Evolutionary conservation across 1,140 invertebrate genomes (phyloP).

Genomic region (Aphidius gifuensis): DNA sequence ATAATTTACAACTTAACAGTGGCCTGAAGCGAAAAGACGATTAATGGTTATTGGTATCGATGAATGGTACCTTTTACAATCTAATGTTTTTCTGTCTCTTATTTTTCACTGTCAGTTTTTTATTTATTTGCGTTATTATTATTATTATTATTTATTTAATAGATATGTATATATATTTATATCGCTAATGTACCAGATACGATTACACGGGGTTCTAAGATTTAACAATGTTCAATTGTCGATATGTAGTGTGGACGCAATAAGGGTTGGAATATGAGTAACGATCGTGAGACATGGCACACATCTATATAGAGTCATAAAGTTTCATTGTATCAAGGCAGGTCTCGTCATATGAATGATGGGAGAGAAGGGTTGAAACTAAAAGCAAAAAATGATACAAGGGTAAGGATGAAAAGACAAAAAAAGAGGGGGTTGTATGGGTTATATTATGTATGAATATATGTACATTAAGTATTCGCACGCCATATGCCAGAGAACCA

Average conservation of each 20-base stretch:
- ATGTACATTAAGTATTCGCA: constrained; percentile 4
- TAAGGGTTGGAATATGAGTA: constrained; percentile 21
- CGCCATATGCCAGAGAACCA: constrained; percentile 11
- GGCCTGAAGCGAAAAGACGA: too few species aligned
- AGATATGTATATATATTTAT: too few species aligned
- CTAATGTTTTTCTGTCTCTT: too few species aligned
- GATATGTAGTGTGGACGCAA: constrained; percentile 15
- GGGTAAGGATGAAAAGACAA: not conserved
- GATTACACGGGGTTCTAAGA: too few species aligned
- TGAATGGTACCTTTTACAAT: too few species aligned
- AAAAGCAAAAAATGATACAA: not conserved
- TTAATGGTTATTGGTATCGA: too few species aligned
- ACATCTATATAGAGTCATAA: constrained; percentile 15
- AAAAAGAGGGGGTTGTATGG: not conserved
- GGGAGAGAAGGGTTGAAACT: constrained; percentile 14
- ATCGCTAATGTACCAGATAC: too few species aligned
- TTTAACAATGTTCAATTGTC: not conserved
- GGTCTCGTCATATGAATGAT: constrained; percentile 17
- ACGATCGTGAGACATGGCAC: constrained; percentile 12
- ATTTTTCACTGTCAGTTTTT: too few species aligned
- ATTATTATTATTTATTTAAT: too few species aligned
- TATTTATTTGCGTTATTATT: too few species aligned
- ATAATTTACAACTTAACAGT: too few species aligned
- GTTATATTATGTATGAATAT: constrained; percentile 1
- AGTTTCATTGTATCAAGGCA: constrained; percentile 15